phyloP scores from a whole-genome alignment of 2,113 vertebrate species.

The Siniperca chuatsi region DNA sequence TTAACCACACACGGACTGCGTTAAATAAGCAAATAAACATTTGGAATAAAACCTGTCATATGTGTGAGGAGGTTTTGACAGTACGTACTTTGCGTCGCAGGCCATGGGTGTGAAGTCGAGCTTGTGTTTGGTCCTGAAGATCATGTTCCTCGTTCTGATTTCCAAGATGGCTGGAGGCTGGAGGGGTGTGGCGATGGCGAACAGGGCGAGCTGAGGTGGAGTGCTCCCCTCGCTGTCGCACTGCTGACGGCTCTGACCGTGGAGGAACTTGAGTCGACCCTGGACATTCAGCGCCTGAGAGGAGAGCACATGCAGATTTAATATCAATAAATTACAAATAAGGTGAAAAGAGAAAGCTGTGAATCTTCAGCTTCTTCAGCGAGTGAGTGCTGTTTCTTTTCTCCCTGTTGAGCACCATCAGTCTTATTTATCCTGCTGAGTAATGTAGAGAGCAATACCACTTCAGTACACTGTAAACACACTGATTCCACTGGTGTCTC shows the following conservation, averaged over 20 bases:
- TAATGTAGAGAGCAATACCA: not conserved
- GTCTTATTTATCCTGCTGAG: constrained; percentile 43
- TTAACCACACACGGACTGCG: not conserved
- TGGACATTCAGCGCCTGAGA: constrained; percentile 85
- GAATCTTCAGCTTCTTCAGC: not conserved
- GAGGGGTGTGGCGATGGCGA: constrained; percentile 84
- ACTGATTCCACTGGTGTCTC: not conserved
- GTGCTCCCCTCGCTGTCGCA: constrained; percentile 46
- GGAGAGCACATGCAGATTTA: not conserved
- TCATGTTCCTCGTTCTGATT: constrained; percentile 84
- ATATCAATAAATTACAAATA: not conserved
- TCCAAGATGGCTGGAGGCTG: constrained; percentile 85
- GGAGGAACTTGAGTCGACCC: constrained; percentile 86
- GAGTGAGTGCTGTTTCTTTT: constrained; percentile 6
- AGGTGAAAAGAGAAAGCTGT: too few species aligned
- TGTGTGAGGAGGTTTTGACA: not conserved
- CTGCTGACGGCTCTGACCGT: constrained; percentile 78
- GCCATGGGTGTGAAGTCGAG: constrained; percentile 88
- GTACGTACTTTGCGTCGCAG: constrained; percentile 82
- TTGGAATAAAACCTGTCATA: too few species aligned
- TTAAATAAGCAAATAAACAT: too few species aligned
- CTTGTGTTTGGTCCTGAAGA: constrained; percentile 89
- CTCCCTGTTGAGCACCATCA: constrained; percentile 37
- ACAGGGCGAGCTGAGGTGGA: constrained; percentile 84
- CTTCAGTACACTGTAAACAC: constrained; percentile 29